Percentiles rank a stretch among this genome's conserved stretches.
Evolutionary conservation across 2,113 vertebrate genomes (phyloP).

Genomic region (Natator depressus): DNA sequence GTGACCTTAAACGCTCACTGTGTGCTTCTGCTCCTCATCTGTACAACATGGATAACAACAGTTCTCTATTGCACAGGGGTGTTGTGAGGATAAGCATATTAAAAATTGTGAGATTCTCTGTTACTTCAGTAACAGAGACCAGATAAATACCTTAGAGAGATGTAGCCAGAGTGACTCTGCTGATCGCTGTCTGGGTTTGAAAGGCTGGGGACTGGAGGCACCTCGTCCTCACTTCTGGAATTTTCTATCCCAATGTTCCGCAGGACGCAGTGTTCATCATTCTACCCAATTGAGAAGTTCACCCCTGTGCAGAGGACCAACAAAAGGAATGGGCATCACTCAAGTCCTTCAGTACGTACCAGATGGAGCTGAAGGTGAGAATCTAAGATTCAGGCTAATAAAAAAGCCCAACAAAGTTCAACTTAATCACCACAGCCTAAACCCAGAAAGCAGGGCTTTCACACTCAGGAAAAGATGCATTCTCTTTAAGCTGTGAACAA

Average conservation of each 20-base stretch:
- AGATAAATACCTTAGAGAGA: not conserved
- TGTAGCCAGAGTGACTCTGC: not conserved
- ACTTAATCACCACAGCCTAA: not conserved
- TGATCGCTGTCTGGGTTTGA: not conserved
- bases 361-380: rapidly evolving
- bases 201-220: not conserved
- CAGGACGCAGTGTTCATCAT: not conserved
- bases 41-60: not conserved
- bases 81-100: not conserved
- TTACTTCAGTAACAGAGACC: too few relatives aligned
- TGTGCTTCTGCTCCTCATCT: not conserved
- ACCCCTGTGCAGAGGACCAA: not conserved
- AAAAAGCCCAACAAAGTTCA: not conserved
- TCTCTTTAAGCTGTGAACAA: not conserved
- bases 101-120: not conserved
- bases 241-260: not conserved
- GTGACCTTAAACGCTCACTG: not conserved
- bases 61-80: not conserved
- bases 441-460: not conserved
- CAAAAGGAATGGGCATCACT: not conserved
- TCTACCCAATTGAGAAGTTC: not conserved
- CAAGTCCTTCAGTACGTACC: not conserved
- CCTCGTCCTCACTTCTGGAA: not conserved
- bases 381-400: not conserved
- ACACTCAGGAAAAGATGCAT: not conserved